Evolutionary conservation across 2,797 vertebrate genomes (phyloP), one percentile per base, ranked within the genome.

Genomic region (Brachyalestes nurse): DNA sequence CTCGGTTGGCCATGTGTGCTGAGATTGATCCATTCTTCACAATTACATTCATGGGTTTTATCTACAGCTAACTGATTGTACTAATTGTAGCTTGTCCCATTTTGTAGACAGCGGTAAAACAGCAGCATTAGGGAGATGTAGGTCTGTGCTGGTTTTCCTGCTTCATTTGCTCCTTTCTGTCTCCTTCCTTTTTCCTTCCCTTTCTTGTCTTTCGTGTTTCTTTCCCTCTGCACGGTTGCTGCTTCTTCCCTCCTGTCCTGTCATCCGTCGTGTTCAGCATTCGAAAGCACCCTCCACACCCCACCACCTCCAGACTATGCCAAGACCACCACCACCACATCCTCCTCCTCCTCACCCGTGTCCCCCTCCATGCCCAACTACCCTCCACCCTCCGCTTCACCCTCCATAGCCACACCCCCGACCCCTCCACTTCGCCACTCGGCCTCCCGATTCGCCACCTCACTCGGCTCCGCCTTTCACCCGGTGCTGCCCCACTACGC

Each of bases 401-500:
- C 96, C 84, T 87, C 95, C 83, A 90, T 93, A 51, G 81, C 88
- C 13, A 93, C 96, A 13, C 97, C 98, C 82, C 97, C 98, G 6
- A 97, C 97, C 80, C 97, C 97, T 5, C 97, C 98, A 38, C 92
- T 98, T 73, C 95, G 97, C 83, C 97, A 99, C 91, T 95, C 97
- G 0, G 97, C 97, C 75, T 97, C 98, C 78, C 95, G 97, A 85
- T 99, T 99, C 78, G 97, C 98, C 91, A 97, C 97, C 62, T 99
- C 97, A 5, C 90, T 98, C 51, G 96, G 98, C 87, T 99, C 98
- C 49, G 98, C 98, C 93, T 99, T 99, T 92, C 98, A 99, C 91
- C 97, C 98, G 0, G 97, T 99, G 76, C 94, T 99, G 87, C 97
- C 97, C 84, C 97, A 99, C 92, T 97, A 99, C 9, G 97, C 97